Evolutionary conservation across 2,113 vertebrate genomes (phyloP).

Genomic region (Perccottus glenii): DNA sequence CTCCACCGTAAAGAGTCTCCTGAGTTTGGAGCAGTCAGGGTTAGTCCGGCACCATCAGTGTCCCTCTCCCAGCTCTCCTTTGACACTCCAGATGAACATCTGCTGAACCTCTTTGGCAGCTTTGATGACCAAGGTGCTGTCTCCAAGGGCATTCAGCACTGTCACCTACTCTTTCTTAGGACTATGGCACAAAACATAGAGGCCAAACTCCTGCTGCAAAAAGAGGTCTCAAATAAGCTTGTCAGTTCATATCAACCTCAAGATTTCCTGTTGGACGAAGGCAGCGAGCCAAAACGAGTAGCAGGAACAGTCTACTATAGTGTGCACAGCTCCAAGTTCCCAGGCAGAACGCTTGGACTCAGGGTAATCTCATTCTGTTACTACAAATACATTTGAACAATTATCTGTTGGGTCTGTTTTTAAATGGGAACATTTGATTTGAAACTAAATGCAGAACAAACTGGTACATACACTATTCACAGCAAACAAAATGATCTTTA

Average conservation of each 20-base stretch:
- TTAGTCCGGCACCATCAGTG: background rate
- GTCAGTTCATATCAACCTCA: constrained; percentile 45
- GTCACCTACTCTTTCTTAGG: constrained; percentile 69
- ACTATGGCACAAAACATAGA: constrained; percentile 53
- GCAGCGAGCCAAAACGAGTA: constrained; percentile 54
- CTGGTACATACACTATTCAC: background rate
- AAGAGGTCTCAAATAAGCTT: constrained; percentile 17
- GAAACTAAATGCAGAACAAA: background rate
- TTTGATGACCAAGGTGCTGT: constrained; percentile 49
- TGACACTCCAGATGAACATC: constrained; percentile 49
- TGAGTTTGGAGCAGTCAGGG: background rate
- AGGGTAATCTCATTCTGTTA: constrained; percentile 73
- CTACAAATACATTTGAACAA: background rate
- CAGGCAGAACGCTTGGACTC: constrained; percentile 66
- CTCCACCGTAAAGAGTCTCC: constrained; percentile 14
- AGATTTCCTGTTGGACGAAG: constrained; percentile 66
- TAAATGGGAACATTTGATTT: background rate
- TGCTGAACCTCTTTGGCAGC: constrained; percentile 54
- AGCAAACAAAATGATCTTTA: constrained; percentile 39
- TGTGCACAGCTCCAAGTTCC: constrained; percentile 54
- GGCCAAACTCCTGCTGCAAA: constrained; percentile 33
- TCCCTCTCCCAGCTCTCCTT: constrained; percentile 65
- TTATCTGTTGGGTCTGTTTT: no score
- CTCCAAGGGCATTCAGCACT: constrained; percentile 56
- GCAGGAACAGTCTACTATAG: constrained; percentile 73